Conservation (phyloP, 2,797 vertebrate species). For the Poeciliopsis presidionis region DNA sequence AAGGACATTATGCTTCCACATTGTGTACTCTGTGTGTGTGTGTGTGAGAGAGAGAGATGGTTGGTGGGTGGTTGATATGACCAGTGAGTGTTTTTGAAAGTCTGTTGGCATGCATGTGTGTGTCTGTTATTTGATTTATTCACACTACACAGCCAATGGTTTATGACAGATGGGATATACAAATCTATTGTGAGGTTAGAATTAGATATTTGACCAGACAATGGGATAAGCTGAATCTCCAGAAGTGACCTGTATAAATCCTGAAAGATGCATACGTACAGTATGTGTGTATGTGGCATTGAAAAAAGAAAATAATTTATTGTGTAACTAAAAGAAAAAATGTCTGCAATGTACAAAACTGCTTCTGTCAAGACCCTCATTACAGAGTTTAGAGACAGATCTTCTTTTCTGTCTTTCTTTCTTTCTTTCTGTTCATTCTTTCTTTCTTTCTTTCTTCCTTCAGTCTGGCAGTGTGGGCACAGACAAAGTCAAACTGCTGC, state of each 20-base stretch:
- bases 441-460: constrained; percentile 28
- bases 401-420: constrained; percentile 7
- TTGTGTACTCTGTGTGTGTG: constrained; percentile 48
- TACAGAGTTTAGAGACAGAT: constrained; percentile 24
- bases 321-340: constrained; percentile 38
- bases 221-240: constrained; percentile 73
- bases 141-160: constrained; percentile 61
- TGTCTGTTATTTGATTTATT: constrained; percentile 73
- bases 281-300: constrained; percentile 28
- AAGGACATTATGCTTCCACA: constrained; percentile 79
- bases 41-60: constrained; percentile 1
- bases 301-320: constrained; percentile 33
- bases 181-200: constrained; percentile 77
- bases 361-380: constrained; percentile 18
- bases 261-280: constrained; percentile 19
- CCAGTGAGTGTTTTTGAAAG: constrained; percentile 50
- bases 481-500: constrained; percentile 98
- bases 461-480: constrained; percentile 88
- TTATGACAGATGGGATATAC: constrained; percentile 77
- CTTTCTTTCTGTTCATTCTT: constrained; percentile 9
- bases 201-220: constrained; percentile 81
- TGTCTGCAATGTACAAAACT: constrained; percentile 24
- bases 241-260: constrained; percentile 69
- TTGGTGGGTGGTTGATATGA: constrained; percentile 42
- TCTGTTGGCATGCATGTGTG: constrained; percentile 59